Evolutionary conservation across 2,113 vertebrate species (phyloP).

Genomic region (Heterocephalus glaber): DNA sequence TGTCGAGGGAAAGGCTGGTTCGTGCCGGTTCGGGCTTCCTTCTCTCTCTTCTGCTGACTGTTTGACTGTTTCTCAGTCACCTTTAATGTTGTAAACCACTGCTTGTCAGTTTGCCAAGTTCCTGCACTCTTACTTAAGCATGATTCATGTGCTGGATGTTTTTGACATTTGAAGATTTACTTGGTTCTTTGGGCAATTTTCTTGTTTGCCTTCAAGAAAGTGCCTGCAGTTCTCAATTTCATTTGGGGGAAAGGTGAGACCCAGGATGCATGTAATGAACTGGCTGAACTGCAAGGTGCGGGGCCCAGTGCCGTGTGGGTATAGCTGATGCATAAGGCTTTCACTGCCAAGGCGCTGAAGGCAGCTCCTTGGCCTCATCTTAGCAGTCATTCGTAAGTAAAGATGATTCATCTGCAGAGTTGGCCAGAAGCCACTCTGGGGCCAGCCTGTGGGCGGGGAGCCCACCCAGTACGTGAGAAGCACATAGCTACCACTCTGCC

Average conservation of each 20-base stretch:
- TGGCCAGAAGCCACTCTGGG: not conserved
- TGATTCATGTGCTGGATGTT: constrained; percentile 60
- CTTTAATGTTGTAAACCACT: constrained; percentile 65
- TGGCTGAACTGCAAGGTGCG: not conserved
- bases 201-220: constrained; percentile 74
- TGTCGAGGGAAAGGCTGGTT: not conserved
- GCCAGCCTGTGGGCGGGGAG: not conserved
- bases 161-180: constrained; percentile 79
- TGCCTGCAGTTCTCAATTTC: constrained; percentile 56
- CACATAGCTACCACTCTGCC: not conserved
- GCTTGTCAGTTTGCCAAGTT: constrained; percentile 72
- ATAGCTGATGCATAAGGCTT: not conserved
- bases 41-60: not conserved
- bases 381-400: not conserved
- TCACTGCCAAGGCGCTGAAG: not conserved
- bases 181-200: constrained; percentile 78
- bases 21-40: not conserved
- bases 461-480: not conserved
- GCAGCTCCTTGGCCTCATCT: not conserved
- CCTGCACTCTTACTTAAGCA: constrained; percentile 54
- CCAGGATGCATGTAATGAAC: not conserved
- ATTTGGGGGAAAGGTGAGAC: constrained; percentile 51
- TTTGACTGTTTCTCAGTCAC: constrained; percentile 52
- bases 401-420: not conserved
- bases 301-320: not conserved